Conservation (phyloP, 1,140 invertebrate species). For the Neodiprion lecontei region DNA sequence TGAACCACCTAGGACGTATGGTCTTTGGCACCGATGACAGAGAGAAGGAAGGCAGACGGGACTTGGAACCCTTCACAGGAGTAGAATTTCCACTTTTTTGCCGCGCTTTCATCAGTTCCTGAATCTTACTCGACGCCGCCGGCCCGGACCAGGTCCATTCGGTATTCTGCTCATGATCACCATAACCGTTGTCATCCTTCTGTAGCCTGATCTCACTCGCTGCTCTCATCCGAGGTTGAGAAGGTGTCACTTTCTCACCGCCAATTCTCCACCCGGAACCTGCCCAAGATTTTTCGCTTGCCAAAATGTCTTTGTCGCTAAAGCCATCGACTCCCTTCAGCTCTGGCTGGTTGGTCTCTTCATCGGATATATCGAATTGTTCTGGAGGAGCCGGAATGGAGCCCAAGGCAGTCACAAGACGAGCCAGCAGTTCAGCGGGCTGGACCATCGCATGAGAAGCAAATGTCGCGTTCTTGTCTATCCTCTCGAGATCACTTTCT, state of each 20-base stretch:
- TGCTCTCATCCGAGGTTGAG: slow-evolving; percentile 59
- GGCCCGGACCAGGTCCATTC: slow-evolving; percentile 75
- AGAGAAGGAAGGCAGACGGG: slow-evolving; percentile 47
- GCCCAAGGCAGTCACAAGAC: slow-evolving; percentile 77
- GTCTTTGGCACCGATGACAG: slow-evolving; percentile 45
- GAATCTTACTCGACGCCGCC: slow-evolving; percentile 65
- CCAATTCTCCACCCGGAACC: slow-evolving; percentile 61
- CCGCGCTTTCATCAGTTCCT: slow-evolving; percentile 60
- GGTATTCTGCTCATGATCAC: slow-evolving; percentile 54
- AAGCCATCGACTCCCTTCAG: slow-evolving; percentile 67
- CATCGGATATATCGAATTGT: slow-evolving; percentile 42
- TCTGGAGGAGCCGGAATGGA: slow-evolving; percentile 65
- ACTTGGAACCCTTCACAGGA: slow-evolving; percentile 40
- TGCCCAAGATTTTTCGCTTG: slow-evolving; percentile 65
- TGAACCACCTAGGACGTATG: slow-evolving; percentile 49
- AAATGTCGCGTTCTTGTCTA: slow-evolving; percentile 80
- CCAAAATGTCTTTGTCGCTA: slow-evolving; percentile 72
- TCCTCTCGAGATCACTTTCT: slow-evolving; percentile 77
- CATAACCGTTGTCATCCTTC: slow-evolving; percentile 56
- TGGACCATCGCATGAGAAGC: slow-evolving; percentile 67
- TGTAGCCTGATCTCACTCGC: slow-evolving; percentile 58
- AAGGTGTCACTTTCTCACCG: slow-evolving; percentile 56
- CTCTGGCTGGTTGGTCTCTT: slow-evolving; percentile 29
- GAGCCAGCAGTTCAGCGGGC: slow-evolving; percentile 74
- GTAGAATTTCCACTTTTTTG: slow-evolving; percentile 33